A percentile compares a stretch with the other conserved stretches of the same genome.
Conservation (phyloP, 2,888 invertebrate genomes). For the Laothoe populi region DNA sequence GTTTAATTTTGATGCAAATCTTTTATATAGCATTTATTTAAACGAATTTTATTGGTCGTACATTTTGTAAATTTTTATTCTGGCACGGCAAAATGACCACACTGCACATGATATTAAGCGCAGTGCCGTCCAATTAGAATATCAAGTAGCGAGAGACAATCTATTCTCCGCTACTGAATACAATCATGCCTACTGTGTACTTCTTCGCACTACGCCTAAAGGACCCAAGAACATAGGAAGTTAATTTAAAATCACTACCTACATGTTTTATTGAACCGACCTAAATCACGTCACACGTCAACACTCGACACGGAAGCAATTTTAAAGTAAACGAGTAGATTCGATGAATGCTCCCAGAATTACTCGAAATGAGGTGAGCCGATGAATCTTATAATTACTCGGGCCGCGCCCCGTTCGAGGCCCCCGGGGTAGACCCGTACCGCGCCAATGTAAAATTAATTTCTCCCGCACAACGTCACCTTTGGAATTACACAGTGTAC, state of each 20-base stretch:
- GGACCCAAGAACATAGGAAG: not conserved
- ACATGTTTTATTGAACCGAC: slow-evolving; percentile 5
- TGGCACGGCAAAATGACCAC: too few relatives aligned
- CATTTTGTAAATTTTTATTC: too few relatives aligned
- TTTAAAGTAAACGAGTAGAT: slow-evolving; percentile 22
- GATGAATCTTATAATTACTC: slow-evolving; percentile 62
- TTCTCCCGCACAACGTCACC: slow-evolving; percentile 45
- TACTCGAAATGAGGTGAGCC: slow-evolving; percentile 47
- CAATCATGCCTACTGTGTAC: too few relatives aligned
- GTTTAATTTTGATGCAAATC: too few relatives aligned
- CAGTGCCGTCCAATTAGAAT: too few relatives aligned
- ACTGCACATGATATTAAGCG: too few relatives aligned
- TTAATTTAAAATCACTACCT: slow-evolving; percentile 5
- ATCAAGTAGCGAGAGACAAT: too few relatives aligned
- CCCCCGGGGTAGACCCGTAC: slow-evolving; percentile 41
- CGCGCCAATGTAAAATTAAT: slow-evolving; percentile 61
- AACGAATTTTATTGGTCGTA: too few relatives aligned
- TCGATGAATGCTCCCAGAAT: slow-evolving; percentile 43
- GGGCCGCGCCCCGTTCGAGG: slow-evolving; percentile 36
- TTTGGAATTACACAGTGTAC: slow-evolving; percentile 25
- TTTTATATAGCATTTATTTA: too few relatives aligned
- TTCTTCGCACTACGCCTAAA: too few relatives aligned
- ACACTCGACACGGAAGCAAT: not conserved
- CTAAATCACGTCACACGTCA: not conserved
- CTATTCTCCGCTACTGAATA: too few relatives aligned